A percentile compares a stretch with the other conserved stretches of the same genome.
These are phyloP conservation scores for Dryobates pubescens DNA, from an alignment of 2,797 vertebrate species.

Conservation along the genomic window DNA sequence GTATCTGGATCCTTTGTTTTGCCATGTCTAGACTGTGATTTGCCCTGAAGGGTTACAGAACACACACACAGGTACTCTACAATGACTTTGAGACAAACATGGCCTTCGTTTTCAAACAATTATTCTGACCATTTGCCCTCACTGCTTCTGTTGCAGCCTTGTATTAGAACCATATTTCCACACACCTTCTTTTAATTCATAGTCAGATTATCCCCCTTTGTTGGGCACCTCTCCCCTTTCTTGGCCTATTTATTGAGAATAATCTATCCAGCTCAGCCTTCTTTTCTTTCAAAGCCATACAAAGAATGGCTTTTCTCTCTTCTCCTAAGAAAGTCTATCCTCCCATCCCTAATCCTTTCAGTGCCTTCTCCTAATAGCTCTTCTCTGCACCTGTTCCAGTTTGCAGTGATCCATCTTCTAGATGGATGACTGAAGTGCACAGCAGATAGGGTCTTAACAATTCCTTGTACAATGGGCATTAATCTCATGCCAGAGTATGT, in stretches of 20 bases:
- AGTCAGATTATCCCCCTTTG: neutral
- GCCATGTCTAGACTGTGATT: neutral
- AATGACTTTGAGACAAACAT: neutral
- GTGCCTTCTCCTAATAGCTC: conserved; percentile 17
- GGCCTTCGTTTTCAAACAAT: neutral
- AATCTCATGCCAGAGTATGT: conserved; percentile 20
- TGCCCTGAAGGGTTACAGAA: neutral
- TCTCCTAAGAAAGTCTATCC: neutral
- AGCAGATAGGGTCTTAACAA: conserved; percentile 12
- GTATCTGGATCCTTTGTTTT: neutral
- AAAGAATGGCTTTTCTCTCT: neutral
- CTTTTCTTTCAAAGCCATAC: neutral
- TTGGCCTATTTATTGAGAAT: neutral
- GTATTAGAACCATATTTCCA: neutral
- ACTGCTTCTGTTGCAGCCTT: neutral
- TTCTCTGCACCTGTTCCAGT: conserved; percentile 24
- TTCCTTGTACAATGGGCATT: conserved; percentile 12
- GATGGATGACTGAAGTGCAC: conserved; percentile 3
- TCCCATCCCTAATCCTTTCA: neutral
- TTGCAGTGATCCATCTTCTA: conserved; percentile 11
- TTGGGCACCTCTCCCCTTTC: neutral
- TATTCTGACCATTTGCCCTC: neutral
- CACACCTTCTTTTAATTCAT: neutral
- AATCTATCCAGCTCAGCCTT: neutral
- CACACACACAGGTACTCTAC: neutral